Evolutionary conservation across 2,888 invertebrate genomes (phyloP), one percentile per base, ranked within the genome.

Genomic region (Harmothoe impar): DNA sequence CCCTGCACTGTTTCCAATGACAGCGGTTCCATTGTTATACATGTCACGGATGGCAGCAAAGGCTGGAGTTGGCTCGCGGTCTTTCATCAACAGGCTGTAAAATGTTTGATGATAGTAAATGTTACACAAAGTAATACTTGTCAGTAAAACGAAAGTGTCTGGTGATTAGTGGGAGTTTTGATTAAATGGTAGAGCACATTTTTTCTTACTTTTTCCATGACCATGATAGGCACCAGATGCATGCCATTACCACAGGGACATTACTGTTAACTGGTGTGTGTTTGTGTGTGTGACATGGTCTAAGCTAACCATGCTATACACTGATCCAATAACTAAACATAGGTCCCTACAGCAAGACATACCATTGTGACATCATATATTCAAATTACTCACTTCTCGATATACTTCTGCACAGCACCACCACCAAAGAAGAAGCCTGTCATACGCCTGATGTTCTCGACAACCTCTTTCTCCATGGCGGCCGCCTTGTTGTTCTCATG

Each of bases 381-480:
- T 10, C 43, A 43, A n/a, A 43, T 43, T 15, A 81, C 93, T 89
- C 90, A 93, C 93, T 93, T 92, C n/a, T 93, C 56, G 5, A 93
- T 91, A 31, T 94, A 91, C 35, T 93, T 81, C 51, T 90, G 86
- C 84, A 93, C 94, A 43, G 93, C 93, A 0, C 94, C 94, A 0
- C 94, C 94, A 15, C 93, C 93, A 89, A 94, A 94, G 91, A 93
- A 93, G 89, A 94, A 94, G 10, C 94, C 94, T 0, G 94, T 94
- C 91, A 93, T 93, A 17, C 90, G 84, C 68, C 92, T 91, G n/a
- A 93, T 93, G 17, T 91, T 84, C 0, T 91, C 89, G 23, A 93
- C 91, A 0, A 93, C 91, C 81, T 35, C 81, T 17, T 20, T 92
- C 33, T 93, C 92, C 12, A 84, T 91, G 89, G 91, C 92, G 31